phyloP scores from a whole-genome alignment of 1,140 invertebrate species.

The Lineus longissimus region DNA sequence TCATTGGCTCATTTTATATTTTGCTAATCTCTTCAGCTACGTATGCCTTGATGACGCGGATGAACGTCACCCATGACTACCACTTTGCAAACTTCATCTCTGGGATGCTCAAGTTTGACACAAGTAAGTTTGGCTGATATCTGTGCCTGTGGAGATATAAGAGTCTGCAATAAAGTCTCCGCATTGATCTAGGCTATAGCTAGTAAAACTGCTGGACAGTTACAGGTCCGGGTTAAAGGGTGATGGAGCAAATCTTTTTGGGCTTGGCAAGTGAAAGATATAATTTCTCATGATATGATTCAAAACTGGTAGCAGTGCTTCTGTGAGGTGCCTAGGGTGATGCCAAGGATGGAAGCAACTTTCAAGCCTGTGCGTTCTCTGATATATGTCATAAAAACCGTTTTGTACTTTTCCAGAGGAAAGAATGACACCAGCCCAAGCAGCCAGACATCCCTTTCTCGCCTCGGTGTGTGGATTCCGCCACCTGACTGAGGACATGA shows the following conservation, averaged over 20 bases:
- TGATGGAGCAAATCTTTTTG: too few relatives aligned
- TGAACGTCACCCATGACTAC: constrained; percentile 4
- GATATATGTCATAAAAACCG: too few relatives aligned
- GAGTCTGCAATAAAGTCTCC: neutral
- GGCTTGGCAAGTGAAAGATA: too few relatives aligned
- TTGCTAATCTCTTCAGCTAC: neutral
- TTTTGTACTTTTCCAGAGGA: neutral
- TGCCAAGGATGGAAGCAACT: too few relatives aligned
- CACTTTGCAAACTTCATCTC: constrained; percentile 9
- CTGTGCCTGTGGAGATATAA: neutral
- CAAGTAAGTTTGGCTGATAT: constrained; percentile 12
- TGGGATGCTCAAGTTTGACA: constrained; percentile 6
- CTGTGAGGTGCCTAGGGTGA: too few relatives aligned
- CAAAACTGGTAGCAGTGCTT: too few relatives aligned
- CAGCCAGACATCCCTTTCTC: constrained; percentile 6
- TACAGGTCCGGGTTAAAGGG: too few relatives aligned
- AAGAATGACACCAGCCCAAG: constrained; percentile 1
- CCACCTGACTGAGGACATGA: neutral
- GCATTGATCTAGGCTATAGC: neutral
- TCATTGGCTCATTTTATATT: too few relatives aligned
- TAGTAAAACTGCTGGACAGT: too few relatives aligned
- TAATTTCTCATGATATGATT: too few relatives aligned
- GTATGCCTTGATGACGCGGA: constrained; percentile 1
- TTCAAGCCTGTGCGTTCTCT: neutral
- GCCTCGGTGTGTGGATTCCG: neutral